Evolutionary conservation across 2,797 vertebrate genomes (phyloP).

Genomic region (Phataginus tetradactyla): DNA sequence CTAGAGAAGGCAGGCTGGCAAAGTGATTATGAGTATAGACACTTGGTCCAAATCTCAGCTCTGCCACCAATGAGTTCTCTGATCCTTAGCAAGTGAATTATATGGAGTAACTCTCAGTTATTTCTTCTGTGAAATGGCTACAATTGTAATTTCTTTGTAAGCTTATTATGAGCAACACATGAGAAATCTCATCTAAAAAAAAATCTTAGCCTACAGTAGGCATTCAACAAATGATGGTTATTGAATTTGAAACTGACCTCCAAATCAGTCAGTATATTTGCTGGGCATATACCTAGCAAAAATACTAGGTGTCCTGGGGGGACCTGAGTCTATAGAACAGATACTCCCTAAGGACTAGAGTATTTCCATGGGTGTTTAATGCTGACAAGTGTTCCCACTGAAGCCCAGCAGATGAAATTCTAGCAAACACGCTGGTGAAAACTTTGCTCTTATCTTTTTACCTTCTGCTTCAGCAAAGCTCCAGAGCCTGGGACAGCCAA

Average conservation of each 20-base stretch:
- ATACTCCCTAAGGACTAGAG: neutral
- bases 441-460: neutral
- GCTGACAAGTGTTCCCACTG: neutral
- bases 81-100: neutral
- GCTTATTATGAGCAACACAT: neutral
- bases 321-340: neutral
- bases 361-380: neutral
- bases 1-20: constrained; percentile 1
- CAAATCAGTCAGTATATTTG: neutral
- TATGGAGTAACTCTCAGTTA: neutral
- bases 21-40: neutral
- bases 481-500: neutral
- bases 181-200: neutral
- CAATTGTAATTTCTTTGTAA: neutral
- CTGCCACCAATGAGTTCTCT: neutral
- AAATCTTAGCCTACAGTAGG: neutral
- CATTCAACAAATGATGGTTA: neutral
- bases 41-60: neutral
- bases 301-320: neutral
- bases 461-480: neutral
- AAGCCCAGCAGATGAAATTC: neutral
- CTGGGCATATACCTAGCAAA: neutral
- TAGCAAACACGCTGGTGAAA: neutral
- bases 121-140: constrained; percentile 4
- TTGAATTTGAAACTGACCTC: neutral